These are phyloP conservation scores for Numenius phaeopus DNA, from an alignment of 2,797 vertebrate genomes.

Conservation along the genomic window DNA sequence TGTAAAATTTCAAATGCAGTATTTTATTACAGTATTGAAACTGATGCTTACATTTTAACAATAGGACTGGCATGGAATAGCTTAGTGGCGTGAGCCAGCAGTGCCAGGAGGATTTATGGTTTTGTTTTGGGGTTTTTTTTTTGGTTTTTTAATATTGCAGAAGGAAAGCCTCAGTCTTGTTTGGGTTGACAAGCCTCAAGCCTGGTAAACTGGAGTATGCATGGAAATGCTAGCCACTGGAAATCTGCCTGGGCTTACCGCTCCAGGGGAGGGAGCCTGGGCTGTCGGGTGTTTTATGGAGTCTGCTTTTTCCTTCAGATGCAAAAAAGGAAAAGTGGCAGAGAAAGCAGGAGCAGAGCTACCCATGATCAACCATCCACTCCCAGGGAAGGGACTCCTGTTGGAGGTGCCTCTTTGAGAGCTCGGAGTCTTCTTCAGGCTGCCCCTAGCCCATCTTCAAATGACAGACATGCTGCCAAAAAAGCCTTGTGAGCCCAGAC, in stretches of 20 bases:
- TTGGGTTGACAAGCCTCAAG: conserved; percentile 53
- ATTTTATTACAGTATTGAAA: conserved; percentile 76
- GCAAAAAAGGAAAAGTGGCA: background rate
- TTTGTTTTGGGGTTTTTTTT: background rate
- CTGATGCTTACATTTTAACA: conserved; percentile 69
- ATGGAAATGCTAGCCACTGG: conserved; percentile 14
- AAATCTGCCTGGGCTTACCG: background rate
- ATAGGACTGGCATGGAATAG: conserved; percentile 61
- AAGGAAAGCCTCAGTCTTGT: conserved; percentile 51
- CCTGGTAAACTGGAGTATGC: background rate
- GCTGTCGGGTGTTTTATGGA: background rate
- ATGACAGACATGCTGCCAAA: conserved; percentile 17
- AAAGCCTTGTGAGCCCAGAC: conserved; percentile 54
- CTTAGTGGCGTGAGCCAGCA: conserved; percentile 42
- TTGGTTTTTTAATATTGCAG: conserved; percentile 46
- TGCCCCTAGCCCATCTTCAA: conserved; percentile 1
- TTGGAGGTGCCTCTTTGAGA: background rate
- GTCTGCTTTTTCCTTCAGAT: background rate
- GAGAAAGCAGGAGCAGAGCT: background rate
- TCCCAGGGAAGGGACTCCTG: background rate
- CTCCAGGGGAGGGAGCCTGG: background rate
- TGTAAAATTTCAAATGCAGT: conserved; percentile 72
- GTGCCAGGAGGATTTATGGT: conserved; percentile 65
- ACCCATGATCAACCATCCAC: background rate
- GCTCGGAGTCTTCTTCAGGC: background rate